Evolutionary conservation across 2,113 vertebrate species (phyloP), one percentile per base, ranked within the genome.

Genomic region (Ramphastos sulfuratus): DNA sequence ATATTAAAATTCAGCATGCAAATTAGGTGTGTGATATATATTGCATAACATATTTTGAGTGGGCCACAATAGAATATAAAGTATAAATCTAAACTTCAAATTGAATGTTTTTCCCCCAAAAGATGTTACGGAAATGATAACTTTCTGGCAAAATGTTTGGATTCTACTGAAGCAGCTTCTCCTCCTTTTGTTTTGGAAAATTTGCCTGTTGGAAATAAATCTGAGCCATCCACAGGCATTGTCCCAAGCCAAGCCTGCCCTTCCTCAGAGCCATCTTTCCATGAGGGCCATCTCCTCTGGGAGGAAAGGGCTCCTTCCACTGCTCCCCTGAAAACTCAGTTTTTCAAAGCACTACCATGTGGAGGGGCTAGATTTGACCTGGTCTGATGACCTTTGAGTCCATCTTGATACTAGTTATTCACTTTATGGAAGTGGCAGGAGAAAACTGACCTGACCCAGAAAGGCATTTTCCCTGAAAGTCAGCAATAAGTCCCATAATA

Each of bases 121-220:
- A 63, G 60, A 8, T 4, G 7, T 88, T 74, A 86, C 79, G 73
- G 87, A 64, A 93, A 78, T 42, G 2, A 94, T 90, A 93, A 88
- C 85, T 94, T 93, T 93, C 90, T 87, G 93, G 82, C 72, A 85
- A 87, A 90, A 95, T 10, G 4, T 85, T 87, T 65, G 39, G 63
- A 55, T 80, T 91, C 63, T 80, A 80, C 44, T 76, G 59, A 92
- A 92, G 80, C 44, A 58, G 30, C 16, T 91, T 79, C 61, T 81
- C 78, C 50, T n/a, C 37, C 69, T 73, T 76, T 85, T 94, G 91
- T 95, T 95, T 95, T 94, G 94, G 91, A 96, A 95, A 96, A 82
- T 39, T 73, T 1, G 63, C 67, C 59, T 63, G 35, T 59, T 89
- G 79, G 79, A 89, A 96, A 89, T 63, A 87, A 91, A 94, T 91